These are phyloP conservation scores for Oasisia sp. DNA, from an alignment of 2,888 invertebrate genomes.

Conservation along the genomic window DNA sequence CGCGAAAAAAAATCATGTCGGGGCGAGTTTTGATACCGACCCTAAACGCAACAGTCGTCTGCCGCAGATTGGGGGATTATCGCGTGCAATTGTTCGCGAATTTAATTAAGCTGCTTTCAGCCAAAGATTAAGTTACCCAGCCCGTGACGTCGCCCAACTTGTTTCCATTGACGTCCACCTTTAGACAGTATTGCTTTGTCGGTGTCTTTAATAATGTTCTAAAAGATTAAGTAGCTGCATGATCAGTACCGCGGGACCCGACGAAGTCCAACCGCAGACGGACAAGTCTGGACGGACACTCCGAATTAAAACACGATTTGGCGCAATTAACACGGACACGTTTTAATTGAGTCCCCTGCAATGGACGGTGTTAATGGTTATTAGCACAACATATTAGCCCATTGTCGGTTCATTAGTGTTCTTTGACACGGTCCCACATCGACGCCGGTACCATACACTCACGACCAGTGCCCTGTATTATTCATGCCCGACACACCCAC, in stretches of 20 bases:
- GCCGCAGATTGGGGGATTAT: neutral
- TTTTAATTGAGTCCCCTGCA: neutral
- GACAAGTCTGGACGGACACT: neutral
- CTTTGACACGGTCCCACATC: neutral
- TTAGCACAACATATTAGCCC: neutral
- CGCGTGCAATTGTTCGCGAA: constrained; percentile 13
- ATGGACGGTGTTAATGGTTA: neutral
- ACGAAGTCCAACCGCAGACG: neutral
- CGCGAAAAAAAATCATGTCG: too few species aligned
- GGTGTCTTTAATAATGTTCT: neutral
- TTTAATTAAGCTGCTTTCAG: neutral
- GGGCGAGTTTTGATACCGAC: neutral
- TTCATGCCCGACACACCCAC: neutral
- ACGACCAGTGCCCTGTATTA: neutral
- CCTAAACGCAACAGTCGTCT: neutral
- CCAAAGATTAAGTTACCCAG: neutral
- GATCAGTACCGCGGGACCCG: too few species aligned
- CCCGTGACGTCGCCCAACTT: neutral
- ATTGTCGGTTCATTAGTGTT: neutral
- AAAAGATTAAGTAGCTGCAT: neutral
- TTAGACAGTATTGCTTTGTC: neutral
- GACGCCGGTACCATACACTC: neutral
- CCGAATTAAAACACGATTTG: neutral
- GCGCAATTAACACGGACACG: neutral
- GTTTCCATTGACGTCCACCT: neutral